Conservation (phyloP, 1,140 invertebrate genomes). For the Phenacoccus solenopsis region DNA sequence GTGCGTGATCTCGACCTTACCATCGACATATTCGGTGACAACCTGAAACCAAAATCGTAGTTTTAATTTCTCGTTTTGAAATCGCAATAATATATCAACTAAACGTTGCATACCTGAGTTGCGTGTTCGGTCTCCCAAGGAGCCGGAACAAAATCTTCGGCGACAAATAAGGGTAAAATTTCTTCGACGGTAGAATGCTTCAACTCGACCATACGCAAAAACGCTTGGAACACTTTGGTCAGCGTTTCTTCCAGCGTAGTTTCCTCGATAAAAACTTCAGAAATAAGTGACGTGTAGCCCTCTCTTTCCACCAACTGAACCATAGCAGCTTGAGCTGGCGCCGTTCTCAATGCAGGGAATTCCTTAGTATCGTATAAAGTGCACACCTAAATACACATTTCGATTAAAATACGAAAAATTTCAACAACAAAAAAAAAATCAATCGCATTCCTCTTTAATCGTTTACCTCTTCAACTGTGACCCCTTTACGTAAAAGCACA, state of each 20-base stretch:
- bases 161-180: slow-evolving; percentile 62
- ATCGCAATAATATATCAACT: no score
- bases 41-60: background rate
- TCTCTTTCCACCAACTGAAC: slow-evolving; percentile 67
- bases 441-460: slow-evolving; percentile 35
- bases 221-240: slow-evolving; percentile 65
- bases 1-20: background rate
- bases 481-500: slow-evolving; percentile 55
- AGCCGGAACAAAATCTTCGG: slow-evolving; percentile 64
- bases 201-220: slow-evolving; percentile 68
- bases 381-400: slow-evolving; percentile 26
- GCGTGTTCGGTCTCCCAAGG: slow-evolving; percentile 56
- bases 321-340: slow-evolving; percentile 63
- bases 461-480: slow-evolving; percentile 60
- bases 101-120: slow-evolving; percentile 38
- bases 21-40: background rate
- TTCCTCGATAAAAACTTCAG: slow-evolving; percentile 65
- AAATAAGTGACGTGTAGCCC: slow-evolving; percentile 61
- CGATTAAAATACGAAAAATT: no score
- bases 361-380: slow-evolving; percentile 52
- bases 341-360: slow-evolving; percentile 59
- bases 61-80: no score
- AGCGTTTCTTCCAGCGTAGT: slow-evolving; percentile 53
- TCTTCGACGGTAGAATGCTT: slow-evolving; percentile 67
- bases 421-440: no score